Conservation (phyloP, 1,140 invertebrate genomes). For the Drosophila nannoptera region DNA sequence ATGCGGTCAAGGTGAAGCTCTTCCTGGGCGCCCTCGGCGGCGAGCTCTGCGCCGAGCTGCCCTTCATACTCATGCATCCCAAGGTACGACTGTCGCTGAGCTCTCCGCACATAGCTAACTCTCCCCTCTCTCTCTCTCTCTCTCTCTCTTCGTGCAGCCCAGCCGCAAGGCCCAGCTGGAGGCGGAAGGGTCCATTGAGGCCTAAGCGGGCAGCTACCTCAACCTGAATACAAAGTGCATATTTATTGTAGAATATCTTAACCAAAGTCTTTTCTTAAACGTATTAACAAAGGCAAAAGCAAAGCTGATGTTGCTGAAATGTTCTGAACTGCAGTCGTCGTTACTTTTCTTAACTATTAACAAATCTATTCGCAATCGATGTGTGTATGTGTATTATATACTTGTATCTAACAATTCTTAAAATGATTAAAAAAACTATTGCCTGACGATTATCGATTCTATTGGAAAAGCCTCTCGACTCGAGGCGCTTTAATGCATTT, state of each 20-base stretch:
- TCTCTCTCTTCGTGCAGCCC: slow-evolving; percentile 41
- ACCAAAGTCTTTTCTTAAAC: slow-evolving; percentile 30
- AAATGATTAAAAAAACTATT: slow-evolving; percentile 38
- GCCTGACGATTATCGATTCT: neutral
- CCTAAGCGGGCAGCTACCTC: slow-evolving; percentile 57
- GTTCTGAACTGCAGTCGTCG: slow-evolving; percentile 77
- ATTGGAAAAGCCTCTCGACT: no score
- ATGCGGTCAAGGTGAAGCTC: slow-evolving; percentile 96
- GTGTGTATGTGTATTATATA: slow-evolving; percentile 73
- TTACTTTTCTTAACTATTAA: slow-evolving; percentile 47
- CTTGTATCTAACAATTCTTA: slow-evolving; percentile 18
- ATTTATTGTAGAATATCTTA: slow-evolving; percentile 30
- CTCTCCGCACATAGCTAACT: neutral
- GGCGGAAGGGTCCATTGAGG: slow-evolving; percentile 59
- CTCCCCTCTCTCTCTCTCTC: neutral
- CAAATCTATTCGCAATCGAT: slow-evolving; percentile 58
- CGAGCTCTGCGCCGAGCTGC: slow-evolving; percentile 95
- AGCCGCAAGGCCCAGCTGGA: slow-evolving; percentile 73
- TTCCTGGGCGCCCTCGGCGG: slow-evolving; percentile 95
- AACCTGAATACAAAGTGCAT: slow-evolving; percentile 52
- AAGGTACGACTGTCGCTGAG: slow-evolving; percentile 86
- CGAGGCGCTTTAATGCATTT: no score
- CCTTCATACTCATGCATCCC: slow-evolving; percentile 98
- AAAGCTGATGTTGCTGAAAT: slow-evolving; percentile 74
- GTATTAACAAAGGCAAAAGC: slow-evolving; percentile 6